Evolutionary conservation across 1,140 invertebrate genomes (phyloP).

Genomic region (Procambarus virginalis): DNA sequence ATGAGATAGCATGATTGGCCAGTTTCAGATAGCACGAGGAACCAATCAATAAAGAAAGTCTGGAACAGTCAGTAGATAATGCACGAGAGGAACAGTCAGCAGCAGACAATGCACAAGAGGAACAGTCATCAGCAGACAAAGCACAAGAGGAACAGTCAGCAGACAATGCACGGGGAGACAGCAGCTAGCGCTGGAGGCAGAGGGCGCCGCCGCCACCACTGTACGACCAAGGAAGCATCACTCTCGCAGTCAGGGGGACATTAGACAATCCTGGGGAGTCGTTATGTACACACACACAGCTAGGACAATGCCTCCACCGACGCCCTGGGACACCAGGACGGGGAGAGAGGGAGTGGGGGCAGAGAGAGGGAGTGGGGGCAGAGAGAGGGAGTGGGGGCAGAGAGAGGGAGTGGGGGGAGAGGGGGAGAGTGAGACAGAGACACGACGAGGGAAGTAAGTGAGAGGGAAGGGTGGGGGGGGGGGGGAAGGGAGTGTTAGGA

Average conservation of each 20-base stretch:
- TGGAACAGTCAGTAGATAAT: no score
- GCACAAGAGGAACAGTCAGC: no score
- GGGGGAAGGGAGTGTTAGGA: no score
- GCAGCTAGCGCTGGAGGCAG: neutral
- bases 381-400: slow-evolving; percentile 28
- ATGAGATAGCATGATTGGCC: no score
- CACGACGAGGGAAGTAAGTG: neutral
- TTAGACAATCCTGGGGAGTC: slow-evolving; percentile 21
- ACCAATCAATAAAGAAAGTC: no score
- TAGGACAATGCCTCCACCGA: no score
- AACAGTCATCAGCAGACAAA: no score
- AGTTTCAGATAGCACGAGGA: no score
- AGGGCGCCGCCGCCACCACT: neutral
- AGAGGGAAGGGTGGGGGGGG: neutral
- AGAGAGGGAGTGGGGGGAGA: neutral
- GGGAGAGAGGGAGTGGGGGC: no score
- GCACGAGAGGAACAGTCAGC: no score
- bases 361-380: neutral
- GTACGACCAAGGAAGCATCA: slow-evolving; percentile 37
- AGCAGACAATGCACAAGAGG: no score
- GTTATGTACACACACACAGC: slow-evolving; percentile 15
- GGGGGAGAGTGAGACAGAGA: slow-evolving; percentile 26
- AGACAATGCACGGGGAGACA: neutral
- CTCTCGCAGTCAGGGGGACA: slow-evolving; percentile 49
- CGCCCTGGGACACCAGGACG: no score